Evolutionary conservation across 2,797 vertebrate species (phyloP), one percentile per base, ranked within the genome.

Genomic region (Gambelia wislizenii): DNA sequence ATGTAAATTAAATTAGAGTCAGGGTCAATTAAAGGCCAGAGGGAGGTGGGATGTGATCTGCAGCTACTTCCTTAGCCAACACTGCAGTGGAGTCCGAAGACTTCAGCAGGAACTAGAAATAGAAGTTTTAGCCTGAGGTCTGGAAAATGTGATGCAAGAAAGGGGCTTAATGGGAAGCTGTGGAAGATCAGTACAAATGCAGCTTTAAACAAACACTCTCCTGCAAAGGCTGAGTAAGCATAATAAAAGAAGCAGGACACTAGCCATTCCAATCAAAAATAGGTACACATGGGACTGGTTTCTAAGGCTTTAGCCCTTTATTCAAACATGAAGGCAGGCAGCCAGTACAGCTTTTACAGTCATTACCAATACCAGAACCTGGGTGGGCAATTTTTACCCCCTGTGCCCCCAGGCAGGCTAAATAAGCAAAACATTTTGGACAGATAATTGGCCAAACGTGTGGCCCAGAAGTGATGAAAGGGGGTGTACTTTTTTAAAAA

Each of bases 1-100:
- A 94, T 81, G 82, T 80, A 90, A 93, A 94, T 84, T 80, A 90
- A 80, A 14, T 89, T 87, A 91, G 78, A 92, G 84, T 78, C 91
- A 80, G 0, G 33, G 64, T 87, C 67, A 91, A 56, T 42, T 81
- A 86, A 81, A 90, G 77, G 67, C 59, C 52, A 72, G 67, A n/a
- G 88, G 33, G 52, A 79, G 36, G 42, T 54, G 52, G 44, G 84
- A 87, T 91, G 0, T 54, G 69, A 80, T 7, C 6, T 25, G 30
- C 33, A 89, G 39, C 49, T 44, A 42, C 27, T 87, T 52, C 82
- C 54, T 64, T 27, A n/a, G 82, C 74, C 49, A 78, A 10, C 33
- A 49, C 39, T 82, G 69, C 78, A 82, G 77, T 39, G 33, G 49
- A 87, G 49, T 74, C 69, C 74, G 86, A 61, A 74, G 52, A 87